Evolutionary conservation across 2,888 invertebrate genomes (phyloP).

Genomic region (Diaprepes abbreviatus): DNA sequence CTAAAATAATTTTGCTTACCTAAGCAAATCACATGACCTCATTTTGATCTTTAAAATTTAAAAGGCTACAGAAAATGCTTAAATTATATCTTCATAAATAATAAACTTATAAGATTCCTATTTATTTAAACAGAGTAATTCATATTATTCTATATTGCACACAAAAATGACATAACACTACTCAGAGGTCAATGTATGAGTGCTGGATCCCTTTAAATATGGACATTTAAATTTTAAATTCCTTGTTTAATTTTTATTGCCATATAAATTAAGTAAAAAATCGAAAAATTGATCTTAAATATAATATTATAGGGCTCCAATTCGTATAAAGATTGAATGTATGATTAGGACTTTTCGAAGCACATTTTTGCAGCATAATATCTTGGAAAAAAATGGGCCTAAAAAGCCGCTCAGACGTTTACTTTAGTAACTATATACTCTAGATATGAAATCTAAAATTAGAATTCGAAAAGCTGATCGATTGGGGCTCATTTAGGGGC

Average conservation of each 20-base stretch:
- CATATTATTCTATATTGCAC: conserved; percentile 13
- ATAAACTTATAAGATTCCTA: neutral
- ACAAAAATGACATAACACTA: conserved; percentile 14
- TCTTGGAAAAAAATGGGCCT: neutral
- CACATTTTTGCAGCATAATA: conserved; percentile 28
- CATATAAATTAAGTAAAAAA: neutral
- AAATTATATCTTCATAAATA: conserved; percentile 3
- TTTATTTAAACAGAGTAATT: conserved; percentile 21
- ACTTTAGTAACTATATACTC: conserved; percentile 1
- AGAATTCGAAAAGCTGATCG: conserved; percentile 12
- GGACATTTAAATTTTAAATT: conserved; percentile 42
- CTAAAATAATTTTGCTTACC: conserved; percentile 33
- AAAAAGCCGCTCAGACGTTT: conserved; percentile 13
- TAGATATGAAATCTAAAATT: conserved; percentile 4
- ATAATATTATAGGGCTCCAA: neutral
- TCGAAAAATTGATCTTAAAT: neutral
- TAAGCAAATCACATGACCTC: conserved; percentile 39
- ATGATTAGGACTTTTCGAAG: conserved; percentile 28
- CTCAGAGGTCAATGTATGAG: conserved; percentile 39
- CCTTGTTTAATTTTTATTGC: neutral
- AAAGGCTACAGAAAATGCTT: conserved; percentile 23
- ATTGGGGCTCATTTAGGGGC: conserved; percentile 25
- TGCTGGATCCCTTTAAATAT: conserved; percentile 36
- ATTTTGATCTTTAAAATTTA: conserved; percentile 44
- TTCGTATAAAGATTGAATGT: neutral